These are phyloP conservation scores for Oasisia sp. DNA, from an alignment of 2,888 invertebrate genomes.

Conservation along the genomic window DNA sequence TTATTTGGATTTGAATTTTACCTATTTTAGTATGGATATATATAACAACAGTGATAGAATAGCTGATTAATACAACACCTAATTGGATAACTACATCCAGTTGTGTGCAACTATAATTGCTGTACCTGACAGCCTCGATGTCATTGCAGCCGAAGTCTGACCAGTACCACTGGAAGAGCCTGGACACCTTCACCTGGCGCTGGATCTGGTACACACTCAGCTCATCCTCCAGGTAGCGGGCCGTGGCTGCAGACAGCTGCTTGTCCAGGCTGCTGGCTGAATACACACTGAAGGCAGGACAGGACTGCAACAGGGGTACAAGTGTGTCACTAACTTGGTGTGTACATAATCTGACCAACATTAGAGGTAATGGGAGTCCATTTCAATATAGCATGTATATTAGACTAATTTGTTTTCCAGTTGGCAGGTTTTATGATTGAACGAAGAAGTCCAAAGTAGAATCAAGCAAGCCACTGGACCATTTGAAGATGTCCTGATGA, in stretches of 20 bases:
- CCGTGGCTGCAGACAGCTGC: slow-evolving; percentile 58
- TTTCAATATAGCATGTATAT: too few relatives aligned
- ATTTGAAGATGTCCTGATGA: too few relatives aligned
- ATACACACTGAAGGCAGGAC: slow-evolving; percentile 63
- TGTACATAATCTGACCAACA: too few relatives aligned
- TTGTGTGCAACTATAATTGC: background rate
- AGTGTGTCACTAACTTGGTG: too few relatives aligned
- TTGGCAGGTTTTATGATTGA: too few relatives aligned
- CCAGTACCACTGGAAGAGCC: slow-evolving; percentile 63
- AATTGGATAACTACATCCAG: background rate
- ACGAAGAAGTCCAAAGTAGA: too few relatives aligned
- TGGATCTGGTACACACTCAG: slow-evolving; percentile 54
- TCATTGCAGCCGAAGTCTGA: slow-evolving; percentile 60
- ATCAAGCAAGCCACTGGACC: too few relatives aligned
- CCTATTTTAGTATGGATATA: background rate
- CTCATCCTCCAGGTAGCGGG: slow-evolving; percentile 58
- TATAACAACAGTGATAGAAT: background rate
- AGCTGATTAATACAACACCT: background rate
- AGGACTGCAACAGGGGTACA: slow-evolving; percentile 52
- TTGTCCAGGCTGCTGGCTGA: slow-evolving; percentile 56
- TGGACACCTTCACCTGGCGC: slow-evolving; percentile 56
- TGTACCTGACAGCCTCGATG: slow-evolving; percentile 55
- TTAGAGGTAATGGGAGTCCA: too few relatives aligned
- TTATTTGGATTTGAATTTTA: background rate
- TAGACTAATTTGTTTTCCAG: too few relatives aligned